Conservation (phyloP, 2,797 vertebrate genomes). For the Gorsachius magnificus region DNA sequence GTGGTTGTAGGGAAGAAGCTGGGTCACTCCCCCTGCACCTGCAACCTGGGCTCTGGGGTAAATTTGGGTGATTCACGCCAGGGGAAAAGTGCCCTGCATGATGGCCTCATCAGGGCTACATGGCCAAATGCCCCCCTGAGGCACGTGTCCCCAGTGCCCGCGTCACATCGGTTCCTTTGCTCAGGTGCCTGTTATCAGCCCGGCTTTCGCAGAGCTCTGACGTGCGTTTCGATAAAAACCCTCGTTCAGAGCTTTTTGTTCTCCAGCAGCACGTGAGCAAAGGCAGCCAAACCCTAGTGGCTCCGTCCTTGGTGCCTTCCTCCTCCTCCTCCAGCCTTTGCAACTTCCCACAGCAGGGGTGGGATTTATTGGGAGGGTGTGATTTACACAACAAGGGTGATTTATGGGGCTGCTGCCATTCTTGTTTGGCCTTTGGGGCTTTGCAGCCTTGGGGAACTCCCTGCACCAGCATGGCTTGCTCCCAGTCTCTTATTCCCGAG, state of each 20-base stretch:
- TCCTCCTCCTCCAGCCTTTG: neutral
- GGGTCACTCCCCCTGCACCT: rapidly evolving
- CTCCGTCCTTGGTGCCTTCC: neutral
- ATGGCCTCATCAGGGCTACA: neutral
- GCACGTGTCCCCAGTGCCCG: rapidly evolving
- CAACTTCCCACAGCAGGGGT: neutral
- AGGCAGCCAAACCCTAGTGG: rapidly evolving
- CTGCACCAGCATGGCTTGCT: rapidly evolving
- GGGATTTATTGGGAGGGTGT: neutral
- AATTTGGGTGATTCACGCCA: neutral
- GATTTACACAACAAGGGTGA: neutral
- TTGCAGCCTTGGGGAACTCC: neutral
- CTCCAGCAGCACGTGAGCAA: neutral
- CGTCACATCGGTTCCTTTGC: rapidly evolving
- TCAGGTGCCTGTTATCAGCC: neutral
- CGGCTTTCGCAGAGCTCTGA: neutral
- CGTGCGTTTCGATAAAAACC: neutral
- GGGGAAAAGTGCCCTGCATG: rapidly evolving
- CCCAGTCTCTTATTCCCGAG: neutral
- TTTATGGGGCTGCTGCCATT: neutral
- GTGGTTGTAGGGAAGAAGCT: rapidly evolving
- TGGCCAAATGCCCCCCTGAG: rapidly evolving
- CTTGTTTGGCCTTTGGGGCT: neutral
- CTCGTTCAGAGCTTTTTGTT: neutral
- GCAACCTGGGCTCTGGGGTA: neutral